Base-by-base conservation (phyloP, 1,140 invertebrate species). In the Samia ricini region DNA sequence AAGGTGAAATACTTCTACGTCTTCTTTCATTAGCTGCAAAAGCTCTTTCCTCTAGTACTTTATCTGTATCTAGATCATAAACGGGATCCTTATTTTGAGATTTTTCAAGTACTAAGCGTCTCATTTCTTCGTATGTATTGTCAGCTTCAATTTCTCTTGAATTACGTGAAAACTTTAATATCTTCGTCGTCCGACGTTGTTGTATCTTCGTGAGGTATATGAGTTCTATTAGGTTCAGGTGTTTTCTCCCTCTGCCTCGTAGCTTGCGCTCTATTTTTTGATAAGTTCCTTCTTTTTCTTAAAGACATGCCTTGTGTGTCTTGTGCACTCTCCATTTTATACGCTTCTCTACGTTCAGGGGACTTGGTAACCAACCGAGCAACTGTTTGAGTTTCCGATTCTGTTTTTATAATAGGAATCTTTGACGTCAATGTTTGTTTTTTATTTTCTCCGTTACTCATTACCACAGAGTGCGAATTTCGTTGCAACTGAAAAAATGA, bases 191-290 rank as follows among this genome's bases (percentile, higher is more conserved):
- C 90, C 15, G 85, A 87, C 24, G 90, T 91, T 54, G 83, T 83
- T 42, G 83, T 90, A 59, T 91, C 90, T 79, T 91, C 88, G 33
- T 87, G 79, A 48, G 88, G 77, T 12, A 83, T 63, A 57, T 65
- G 66, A 60, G 74, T 71, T 70, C 83, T 80, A 54, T 87, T 78
- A 3, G 91, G 89, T 72, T 91, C 91, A 24, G 92, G 92, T n/a
- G 92, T 93, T 68, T 93, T 92, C 69, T 93, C 92, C 61, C 92
- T 85, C 50, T 91, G 90, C 51, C 79, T 85, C n/a, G 83, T 80
- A 59, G 72, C 74, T 68, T 79, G 88, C 61, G 73, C 88, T 84
- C 82, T 79, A 52, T 91, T 92, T 75, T 92, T 92, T 0, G 91
- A 91, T 26, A 92, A 83, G 65, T 89, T 91, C 72, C 92, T 81